Percentiles rank a stretch among this genome's conserved stretches.
These are phyloP conservation scores for Cariama cristata DNA, from an alignment of 2,113 vertebrate species.

Conservation along the genomic window DNA sequence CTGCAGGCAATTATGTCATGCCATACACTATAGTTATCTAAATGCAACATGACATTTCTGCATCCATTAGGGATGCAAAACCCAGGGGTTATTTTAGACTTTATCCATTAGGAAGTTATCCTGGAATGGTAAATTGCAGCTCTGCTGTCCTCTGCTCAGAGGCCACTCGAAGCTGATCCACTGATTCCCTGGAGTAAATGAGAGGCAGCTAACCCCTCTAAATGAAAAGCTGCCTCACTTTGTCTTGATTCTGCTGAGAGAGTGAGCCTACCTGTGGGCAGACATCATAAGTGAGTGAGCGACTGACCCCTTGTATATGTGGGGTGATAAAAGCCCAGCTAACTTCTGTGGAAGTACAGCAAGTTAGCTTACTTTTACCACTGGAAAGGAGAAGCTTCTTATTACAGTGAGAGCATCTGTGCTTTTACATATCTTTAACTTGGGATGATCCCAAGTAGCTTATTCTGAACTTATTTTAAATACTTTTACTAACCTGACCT, in stretches of 20 bases:
- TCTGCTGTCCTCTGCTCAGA: neutral
- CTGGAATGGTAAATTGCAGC: neutral
- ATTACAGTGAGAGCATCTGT: neutral
- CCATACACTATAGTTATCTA: neutral
- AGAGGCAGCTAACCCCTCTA: neutral
- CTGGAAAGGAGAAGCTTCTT: neutral
- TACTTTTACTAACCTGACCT: neutral
- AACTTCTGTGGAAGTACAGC: fast-evolving
- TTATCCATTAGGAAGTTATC: neutral
- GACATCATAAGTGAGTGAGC: neutral
- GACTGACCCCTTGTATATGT: neutral
- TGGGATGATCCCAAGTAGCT: neutral
- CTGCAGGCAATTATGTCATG: neutral
- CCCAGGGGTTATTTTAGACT: neutral
- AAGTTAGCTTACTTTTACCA: neutral
- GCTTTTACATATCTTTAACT: neutral
- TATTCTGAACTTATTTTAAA: neutral
- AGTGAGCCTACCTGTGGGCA: neutral
- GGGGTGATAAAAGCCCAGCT: neutral
- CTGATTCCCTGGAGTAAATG: neutral
- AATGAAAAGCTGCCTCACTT: neutral
- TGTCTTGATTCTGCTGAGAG: neutral
- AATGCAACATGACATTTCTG: constrained; percentile 14
- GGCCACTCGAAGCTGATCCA: neutral
- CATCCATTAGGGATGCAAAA: neutral